Evolutionary conservation across 2,113 vertebrate genomes (phyloP), one percentile per base, ranked within the genome.

Genomic region (Egretta garzetta): DNA sequence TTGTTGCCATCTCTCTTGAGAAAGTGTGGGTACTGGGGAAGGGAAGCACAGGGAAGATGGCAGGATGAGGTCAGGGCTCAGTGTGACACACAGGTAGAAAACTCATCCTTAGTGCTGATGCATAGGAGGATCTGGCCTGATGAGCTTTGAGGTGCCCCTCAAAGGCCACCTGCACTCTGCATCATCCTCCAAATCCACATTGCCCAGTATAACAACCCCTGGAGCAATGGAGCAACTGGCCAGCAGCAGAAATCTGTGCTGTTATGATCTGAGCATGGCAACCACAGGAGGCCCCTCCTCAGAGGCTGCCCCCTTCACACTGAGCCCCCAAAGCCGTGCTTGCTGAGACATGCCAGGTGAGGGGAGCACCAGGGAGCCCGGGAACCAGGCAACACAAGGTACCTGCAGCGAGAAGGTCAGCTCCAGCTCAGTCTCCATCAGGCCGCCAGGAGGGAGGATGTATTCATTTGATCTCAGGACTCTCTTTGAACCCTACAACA

Each of bases 331-430:
- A 41, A 63, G 67, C 32, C 3, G 0, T 60, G 35, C 33, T 80
- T 67, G 66, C 24, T 14, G 2, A 71, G 72, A 80, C 94, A 58
- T 8, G 56, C n/a, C 43, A 67, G 21, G 24, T 15, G 52, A 89
- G n/a, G 77, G 60, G 41, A 58, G 47, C 39, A 43, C 8, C 60
- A 67, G 60, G 68, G 28, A 74, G 28, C 55, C 39, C 33, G 20
- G 74, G 55, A 23, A 62, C 7, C 24, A 39, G 52, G 84, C 26
- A 76, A 43, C 49, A 67, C 12, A 33, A 92, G 52, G 75, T 98
- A 99, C 99, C 99, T 99, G 99, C 93, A 99, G 98, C 1, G 99
- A 99, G 97, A 99, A 99, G 41, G 99, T 99, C 91, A 99, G 98
- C 39, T 99, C 99, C 96, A 99, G 98, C 77, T 99, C 99, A 0